phyloP scores from a whole-genome alignment of 2,797 vertebrate genomes.

The Enteromius thamalakanensis region DNA sequence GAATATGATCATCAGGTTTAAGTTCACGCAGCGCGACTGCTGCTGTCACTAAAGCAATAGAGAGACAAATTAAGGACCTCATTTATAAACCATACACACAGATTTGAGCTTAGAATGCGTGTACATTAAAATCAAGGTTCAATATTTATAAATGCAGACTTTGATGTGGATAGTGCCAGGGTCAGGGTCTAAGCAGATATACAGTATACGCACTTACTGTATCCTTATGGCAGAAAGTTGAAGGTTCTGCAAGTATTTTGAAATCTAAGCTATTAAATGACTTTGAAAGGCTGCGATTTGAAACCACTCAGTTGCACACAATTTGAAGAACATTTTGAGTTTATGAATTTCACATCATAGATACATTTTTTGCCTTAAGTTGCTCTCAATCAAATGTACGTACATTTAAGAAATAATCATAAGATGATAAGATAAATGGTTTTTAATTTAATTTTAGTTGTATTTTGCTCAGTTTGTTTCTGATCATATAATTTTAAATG shows the following conservation, averaged over 20 bases:
- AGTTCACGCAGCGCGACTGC: background rate
- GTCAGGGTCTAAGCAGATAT: background rate
- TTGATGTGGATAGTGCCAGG: background rate
- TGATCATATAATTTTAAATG: background rate
- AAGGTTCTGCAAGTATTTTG: background rate
- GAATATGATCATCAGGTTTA: constrained; percentile 3
- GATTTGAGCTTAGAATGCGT: background rate
- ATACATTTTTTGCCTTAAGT: background rate
- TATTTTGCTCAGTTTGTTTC: background rate
- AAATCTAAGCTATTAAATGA: background rate
- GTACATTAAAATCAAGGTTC: background rate
- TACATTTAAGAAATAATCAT: background rate
- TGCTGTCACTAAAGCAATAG: background rate
- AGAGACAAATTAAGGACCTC: background rate
- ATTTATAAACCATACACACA: background rate
- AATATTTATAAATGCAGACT: background rate
- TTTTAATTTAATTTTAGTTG: background rate
- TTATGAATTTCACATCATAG: background rate
- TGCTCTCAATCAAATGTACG: background rate
- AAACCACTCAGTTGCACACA: background rate
- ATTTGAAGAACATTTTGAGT: background rate
- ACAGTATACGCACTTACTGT: background rate
- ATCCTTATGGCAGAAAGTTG: background rate
- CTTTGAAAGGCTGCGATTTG: background rate
- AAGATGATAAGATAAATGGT: background rate